A percentile compares a stretch with the other conserved stretches of the same genome.
Evolutionary conservation across 2,797 vertebrate species (phyloP).

Genomic region (Sebastes trivittatus): DNA sequence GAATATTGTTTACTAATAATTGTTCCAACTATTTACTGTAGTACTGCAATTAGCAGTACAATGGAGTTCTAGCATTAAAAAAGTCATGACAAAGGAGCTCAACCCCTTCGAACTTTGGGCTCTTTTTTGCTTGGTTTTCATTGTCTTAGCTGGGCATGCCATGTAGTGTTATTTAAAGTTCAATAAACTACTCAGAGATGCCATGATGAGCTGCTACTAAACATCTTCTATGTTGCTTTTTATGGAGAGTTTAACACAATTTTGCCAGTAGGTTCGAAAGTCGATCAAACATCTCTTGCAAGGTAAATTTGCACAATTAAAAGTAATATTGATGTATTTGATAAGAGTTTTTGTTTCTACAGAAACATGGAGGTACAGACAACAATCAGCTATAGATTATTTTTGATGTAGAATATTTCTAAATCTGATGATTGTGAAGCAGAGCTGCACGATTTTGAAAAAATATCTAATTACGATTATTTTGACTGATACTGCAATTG

Average conservation of each 20-base stretch:
- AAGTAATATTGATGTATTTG: background rate
- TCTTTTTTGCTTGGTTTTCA: background rate
- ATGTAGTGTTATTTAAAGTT: background rate
- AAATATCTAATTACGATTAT: no score
- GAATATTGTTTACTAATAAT: background rate
- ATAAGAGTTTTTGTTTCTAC: background rate
- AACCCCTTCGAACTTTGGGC: background rate
- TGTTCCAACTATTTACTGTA: background rate
- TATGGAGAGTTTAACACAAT: background rate
- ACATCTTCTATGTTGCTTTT: background rate
- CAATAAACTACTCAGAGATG: background rate
- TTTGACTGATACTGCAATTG: no score
- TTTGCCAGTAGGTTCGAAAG: background rate
- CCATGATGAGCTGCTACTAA: fast-evolving
- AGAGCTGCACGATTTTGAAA: no score
- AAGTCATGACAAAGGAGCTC: background rate
- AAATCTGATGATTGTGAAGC: background rate
- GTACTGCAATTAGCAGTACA: background rate
- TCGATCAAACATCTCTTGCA: background rate
- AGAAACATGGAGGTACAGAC: background rate
- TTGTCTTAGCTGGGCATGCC: no score
- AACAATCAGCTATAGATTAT: background rate
- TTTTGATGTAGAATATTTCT: background rate
- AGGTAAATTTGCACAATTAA: background rate
- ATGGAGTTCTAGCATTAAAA: background rate